Evolutionary conservation across 2,888 invertebrate genomes (phyloP), one percentile per base, ranked within the genome.

Genomic region (Polietes domitor): DNA sequence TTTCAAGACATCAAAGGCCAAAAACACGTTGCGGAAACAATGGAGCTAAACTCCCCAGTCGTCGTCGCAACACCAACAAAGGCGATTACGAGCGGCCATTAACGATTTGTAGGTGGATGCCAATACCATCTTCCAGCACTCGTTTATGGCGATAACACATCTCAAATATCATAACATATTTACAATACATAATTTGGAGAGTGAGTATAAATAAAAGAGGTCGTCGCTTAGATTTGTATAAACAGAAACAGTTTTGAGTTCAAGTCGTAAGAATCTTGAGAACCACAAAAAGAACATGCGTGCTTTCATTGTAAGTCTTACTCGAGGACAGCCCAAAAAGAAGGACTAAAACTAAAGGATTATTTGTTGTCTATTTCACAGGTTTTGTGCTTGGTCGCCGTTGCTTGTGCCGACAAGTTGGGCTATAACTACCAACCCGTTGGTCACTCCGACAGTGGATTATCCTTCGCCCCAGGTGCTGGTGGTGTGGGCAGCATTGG

Each of bases 221-320:
- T 87, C 85, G 88, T 65, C 61, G 53, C 85, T 72, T 83, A 12
- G 53, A 55, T 58, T 12, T 76, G 85, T 86, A 80, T 85, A 86
- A 82, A 86, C 89, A 89, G 87, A 89, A 88, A 86, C 87, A 85
- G 84, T 78, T 88, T 77, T 86, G 70, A 28, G 12, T 26, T 61
- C 55, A 24, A 53, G 19, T 24, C 19, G 53, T 21, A 53, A 53
- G 53, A 53, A 53, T 53, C 53, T 53, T 53, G 21, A 21, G 21
- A 53, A 24, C 21, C 6, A 47, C 15, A 47, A 1, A 63, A 63
- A n/a, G 7, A 41, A 63, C 4, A 63, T 63, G 63, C 63, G 63
- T 32, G 63, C 63, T 41, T 63, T 63, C 26, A 63, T 37, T 37
- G 63, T 63, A 63, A 63, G 63, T 63, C 19, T 28, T 1, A 7